phyloP scores from a whole-genome alignment of 2,888 invertebrate species.

The Scaeva pyrastri region DNA sequence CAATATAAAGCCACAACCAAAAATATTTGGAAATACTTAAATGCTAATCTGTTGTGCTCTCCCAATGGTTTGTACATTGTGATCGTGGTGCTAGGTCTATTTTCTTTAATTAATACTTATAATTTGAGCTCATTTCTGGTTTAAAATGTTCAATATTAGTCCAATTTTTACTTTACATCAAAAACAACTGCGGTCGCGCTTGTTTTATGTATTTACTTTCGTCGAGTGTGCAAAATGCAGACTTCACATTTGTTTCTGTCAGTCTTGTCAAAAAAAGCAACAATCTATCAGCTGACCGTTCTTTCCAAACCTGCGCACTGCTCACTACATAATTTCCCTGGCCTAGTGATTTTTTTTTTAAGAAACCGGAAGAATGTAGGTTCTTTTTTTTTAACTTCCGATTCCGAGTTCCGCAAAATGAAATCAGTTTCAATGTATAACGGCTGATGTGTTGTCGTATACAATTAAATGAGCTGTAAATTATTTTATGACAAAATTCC shows the following conservation, averaged over 20 bases:
- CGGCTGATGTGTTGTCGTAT: no score
- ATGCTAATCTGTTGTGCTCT: conserved; percentile 80
- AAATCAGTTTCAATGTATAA: no score
- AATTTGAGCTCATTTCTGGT: conserved; percentile 38
- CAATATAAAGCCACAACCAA: conserved; percentile 91
- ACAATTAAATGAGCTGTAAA: no score
- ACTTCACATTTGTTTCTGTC: neutral
- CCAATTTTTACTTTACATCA: conserved; percentile 13
- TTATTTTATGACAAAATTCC: no score
- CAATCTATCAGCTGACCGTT: neutral
- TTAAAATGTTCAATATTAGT: conserved; percentile 55
- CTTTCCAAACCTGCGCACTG: no score
- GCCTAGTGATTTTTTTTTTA: no score
- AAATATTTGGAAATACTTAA: conserved; percentile 89
- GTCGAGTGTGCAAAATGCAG: neutral
- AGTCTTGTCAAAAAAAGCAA: neutral
- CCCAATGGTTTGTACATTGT: conserved; percentile 82
- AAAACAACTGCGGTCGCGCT: conserved; percentile 6
- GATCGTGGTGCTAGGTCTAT: conserved; percentile 7
- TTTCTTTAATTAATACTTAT: conserved; percentile 29
- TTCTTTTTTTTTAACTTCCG: no score
- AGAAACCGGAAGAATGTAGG: no score
- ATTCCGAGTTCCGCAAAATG: no score
- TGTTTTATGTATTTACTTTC: conserved; percentile 2
- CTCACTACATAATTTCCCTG: no score